Evolutionary conservation across 2,113 vertebrate genomes (phyloP), one percentile per base, ranked within the genome.

Genomic region (Candoia aspera): DNA sequence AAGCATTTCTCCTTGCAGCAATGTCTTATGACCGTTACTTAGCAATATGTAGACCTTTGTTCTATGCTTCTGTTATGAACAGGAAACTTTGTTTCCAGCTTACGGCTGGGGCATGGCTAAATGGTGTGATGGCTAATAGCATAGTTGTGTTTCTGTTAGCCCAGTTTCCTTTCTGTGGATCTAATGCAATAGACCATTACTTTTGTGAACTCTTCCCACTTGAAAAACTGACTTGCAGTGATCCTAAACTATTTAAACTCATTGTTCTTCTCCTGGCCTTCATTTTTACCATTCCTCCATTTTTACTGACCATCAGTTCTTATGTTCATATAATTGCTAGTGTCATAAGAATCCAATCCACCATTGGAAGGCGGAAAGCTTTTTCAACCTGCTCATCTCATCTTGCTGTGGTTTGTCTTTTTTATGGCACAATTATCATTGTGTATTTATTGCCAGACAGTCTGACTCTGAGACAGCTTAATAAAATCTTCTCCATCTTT

Each of bases 11-110:
- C 49, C 49, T 49, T 49, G 49, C 49, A 49, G 49, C 49, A 49
- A 49, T 49, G 49, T 49, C 49, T 49, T 49, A 49, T 49, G 49
- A 49, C 49, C 49, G 49, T 49, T 49, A 49, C 49, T 58, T 95
- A 53, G 94, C 94, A 12, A 94, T 95, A 23, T 94, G 94, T 33
- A 94, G 92, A 11, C 94, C 94, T 11, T 54, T 93, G 57, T 87
- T 84, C 12, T 95, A 93, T 90, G 49, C 88, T 6, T 54, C n/a
- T 26, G 24, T 86, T 23, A 95, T 94, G 94, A 84, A 91, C 21
- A 42, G 83, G 5, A 92, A 26, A 26, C 46, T 86, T 0, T 93
- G 92, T 62, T 11, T 90, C 54, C 86, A 93, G 29, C 60, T 95
- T 4, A 33, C 54, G 0, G 13, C 15, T 49, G 54, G 83, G 0